Evolutionary conservation across 37 sponge, comb jelly and placozoan genomes (phyloP).

Genomic region (Oopsacas minuta): DNA sequence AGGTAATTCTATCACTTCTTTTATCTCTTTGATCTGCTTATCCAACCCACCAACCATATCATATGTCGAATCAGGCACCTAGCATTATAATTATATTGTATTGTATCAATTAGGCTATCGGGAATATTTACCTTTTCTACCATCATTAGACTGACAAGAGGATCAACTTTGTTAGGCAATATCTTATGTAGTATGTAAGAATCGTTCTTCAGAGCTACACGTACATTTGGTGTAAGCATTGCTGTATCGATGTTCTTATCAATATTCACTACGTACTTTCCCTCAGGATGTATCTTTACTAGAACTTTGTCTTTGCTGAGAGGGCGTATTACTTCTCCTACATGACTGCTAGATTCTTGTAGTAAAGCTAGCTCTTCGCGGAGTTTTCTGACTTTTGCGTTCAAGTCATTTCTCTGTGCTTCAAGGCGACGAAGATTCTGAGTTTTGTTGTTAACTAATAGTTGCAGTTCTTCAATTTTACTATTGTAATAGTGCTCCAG

Average conservation of each 20-base stretch:
- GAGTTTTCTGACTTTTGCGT: constrained; percentile 85
- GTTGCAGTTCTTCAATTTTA: constrained; percentile 84
- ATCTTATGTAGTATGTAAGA: constrained; percentile 96
- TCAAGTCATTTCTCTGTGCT: constrained; percentile 97
- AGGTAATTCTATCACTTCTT: constrained; percentile 95
- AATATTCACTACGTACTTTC: constrained; percentile 94
- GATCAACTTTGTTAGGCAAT: constrained; percentile 94
- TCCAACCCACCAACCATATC: constrained; percentile 98
- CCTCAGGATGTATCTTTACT: constrained; percentile 97
- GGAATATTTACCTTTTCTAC: constrained; percentile 62
- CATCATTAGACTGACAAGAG: constrained; percentile 99
- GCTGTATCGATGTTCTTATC: constrained; percentile 83
- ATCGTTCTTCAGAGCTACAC: constrained; percentile 91
- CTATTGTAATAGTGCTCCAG: constrained; percentile 83
- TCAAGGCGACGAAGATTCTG: constrained; percentile 89
- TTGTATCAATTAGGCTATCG: not conserved
- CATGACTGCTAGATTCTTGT: constrained; percentile 93
- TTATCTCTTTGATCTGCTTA: constrained; percentile 97
- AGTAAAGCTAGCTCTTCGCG: constrained; percentile 86
- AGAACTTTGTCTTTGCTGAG: constrained; percentile 99
- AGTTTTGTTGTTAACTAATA: constrained; percentile 58
- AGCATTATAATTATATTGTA: not conserved
- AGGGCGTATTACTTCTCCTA: constrained; percentile 91
- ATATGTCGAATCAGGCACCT: constrained; percentile 94
- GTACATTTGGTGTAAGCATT: constrained; percentile 50